phyloP scores from a whole-genome alignment of 2,888 invertebrate species.

The Melanchra persicariae region DNA sequence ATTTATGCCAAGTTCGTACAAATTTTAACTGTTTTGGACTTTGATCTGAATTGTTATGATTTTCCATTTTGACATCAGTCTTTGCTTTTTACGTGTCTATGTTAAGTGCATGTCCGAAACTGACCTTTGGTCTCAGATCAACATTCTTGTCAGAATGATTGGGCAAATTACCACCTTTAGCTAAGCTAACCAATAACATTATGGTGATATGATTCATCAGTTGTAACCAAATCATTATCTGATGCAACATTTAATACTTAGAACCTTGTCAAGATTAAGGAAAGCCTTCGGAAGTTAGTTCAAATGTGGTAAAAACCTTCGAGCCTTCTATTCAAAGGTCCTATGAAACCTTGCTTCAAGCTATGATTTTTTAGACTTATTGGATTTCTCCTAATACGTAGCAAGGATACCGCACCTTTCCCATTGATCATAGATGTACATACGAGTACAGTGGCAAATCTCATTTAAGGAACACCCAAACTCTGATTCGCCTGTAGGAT shows the following conservation, averaged over 20 bases:
- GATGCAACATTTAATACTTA: conserved; percentile 13
- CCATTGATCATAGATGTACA: neutral
- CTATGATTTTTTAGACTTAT: neutral
- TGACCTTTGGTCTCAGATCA: conserved; percentile 4
- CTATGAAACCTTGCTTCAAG: neutral
- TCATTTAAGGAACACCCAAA: neutral
- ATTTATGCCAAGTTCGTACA: conserved; percentile 17
- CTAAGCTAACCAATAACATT: no score
- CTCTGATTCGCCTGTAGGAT: no score
- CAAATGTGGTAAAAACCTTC: conserved; percentile 8
- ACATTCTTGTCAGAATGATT: neutral
- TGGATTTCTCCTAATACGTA: conserved; percentile 2
- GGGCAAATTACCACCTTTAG: neutral
- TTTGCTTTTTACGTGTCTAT: neutral
- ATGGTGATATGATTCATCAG: conserved; percentile 31
- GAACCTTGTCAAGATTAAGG: conserved; percentile 9
- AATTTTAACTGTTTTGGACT: neutral
- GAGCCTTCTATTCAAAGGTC: neutral
- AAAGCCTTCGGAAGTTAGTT: conserved; percentile 14
- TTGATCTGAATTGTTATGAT: neutral
- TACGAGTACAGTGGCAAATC: neutral
- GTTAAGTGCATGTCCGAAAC: neutral
- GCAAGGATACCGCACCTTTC: neutral
- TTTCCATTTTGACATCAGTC: neutral
- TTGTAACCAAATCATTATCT: neutral